Base-by-base conservation (phyloP, 2,797 vertebrate species). In the Lagocephalus sceleratus region DNA sequence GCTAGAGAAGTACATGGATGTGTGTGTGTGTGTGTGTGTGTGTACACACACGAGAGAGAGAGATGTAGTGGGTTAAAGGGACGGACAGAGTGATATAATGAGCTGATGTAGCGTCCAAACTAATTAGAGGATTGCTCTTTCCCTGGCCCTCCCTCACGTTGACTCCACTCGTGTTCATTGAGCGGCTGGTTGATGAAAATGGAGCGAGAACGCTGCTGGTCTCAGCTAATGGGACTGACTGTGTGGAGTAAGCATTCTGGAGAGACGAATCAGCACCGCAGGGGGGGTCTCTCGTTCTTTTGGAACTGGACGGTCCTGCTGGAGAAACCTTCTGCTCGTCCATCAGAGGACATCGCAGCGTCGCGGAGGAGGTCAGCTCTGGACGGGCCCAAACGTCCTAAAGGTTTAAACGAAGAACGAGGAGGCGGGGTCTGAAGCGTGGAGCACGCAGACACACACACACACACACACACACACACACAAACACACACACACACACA, bases 71-170 rank as follows among this genome's bases (percentile, higher is more conserved):
- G 49, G n/a, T 32, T 64, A 22, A 64, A 68, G 51, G 73, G 72
- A 66, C 60, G 75, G 74, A 63, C 64, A 57, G 60, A 71, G 45
- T 69, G 55, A 63, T 70, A 68, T 60, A 77, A 74, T 67, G 47
- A 76, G 78, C 75, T 84, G 79, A 85, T 73, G 76, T 75, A 70
- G 81, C 73, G 57, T 82, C 85, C 84, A 80, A 81, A 76, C 83
- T 89, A 88, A 91, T 91, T 88, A 90, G 84, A 63, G 71, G 78
- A 91, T 90, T 90, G 88, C 78, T 83, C 68, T 83, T 83, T 85
- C 86, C 89, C 85, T 85, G 73, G 71, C 76, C 54, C 61, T 45
- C 78, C 84, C 81, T 84, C 78, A 76, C 44, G 68, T 68, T 65
- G 61, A 81, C 81, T 85, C 83, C 85, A 83, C 84, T 86, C 81